Conservation (phyloP, 1,140 invertebrate genomes). For the Dendrolimus punctatus region DNA sequence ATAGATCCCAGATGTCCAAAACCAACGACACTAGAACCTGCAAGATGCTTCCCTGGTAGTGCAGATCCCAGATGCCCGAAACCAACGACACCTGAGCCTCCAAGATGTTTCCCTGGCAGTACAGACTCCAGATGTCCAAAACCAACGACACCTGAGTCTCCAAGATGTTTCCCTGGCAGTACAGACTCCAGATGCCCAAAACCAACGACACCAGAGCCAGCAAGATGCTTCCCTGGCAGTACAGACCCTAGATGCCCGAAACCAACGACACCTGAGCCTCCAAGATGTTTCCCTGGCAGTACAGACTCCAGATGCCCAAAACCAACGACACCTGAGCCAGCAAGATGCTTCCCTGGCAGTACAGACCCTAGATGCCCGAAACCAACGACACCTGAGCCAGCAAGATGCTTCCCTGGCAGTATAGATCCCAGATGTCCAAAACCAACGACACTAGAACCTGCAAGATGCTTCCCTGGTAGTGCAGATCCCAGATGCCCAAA, state of each 20-base stretch:
- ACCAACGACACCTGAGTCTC: constrained; percentile 27
- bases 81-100: constrained; percentile 18
- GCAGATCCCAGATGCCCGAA: constrained; percentile 57
- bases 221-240: constrained; percentile 25
- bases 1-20: background rate
- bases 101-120: constrained; percentile 53
- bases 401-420: constrained; percentile 47
- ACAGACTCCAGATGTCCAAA: constrained; percentile 54
- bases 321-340: constrained; percentile 18
- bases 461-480: constrained; percentile 43
- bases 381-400: constrained; percentile 14
- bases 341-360: constrained; percentile 36
- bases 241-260: constrained; percentile 47
- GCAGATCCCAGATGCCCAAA: constrained; percentile 55
- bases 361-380: constrained; percentile 47
- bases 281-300: constrained; percentile 47
- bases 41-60: constrained; percentile 41
- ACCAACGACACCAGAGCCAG: constrained; percentile 18
- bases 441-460: constrained; percentile 21
- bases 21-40: constrained; percentile 16
- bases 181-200: constrained; percentile 57
- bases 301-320: constrained; percentile 55
- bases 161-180: constrained; percentile 55
- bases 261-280: constrained; percentile 24
- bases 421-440: constrained; percentile 55